These are phyloP conservation scores for Venustoraphidia nigricollis DNA, from an alignment of 2,888 invertebrate species.

Conservation along the genomic window DNA sequence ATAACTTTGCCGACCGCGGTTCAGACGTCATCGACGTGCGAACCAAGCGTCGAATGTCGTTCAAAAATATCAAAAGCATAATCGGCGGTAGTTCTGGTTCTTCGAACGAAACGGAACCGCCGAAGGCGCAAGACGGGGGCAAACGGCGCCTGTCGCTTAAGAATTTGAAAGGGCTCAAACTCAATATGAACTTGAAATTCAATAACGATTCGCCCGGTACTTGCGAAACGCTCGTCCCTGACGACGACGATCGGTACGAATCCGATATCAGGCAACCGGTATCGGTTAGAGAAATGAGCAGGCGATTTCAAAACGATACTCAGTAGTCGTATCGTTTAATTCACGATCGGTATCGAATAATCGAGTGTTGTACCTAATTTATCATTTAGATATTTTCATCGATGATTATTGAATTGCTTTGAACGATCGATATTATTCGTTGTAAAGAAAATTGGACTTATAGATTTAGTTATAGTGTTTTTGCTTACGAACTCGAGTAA, in stretches of 20 bases:
- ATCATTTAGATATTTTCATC: too few species aligned
- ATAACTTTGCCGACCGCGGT: conserved; percentile 25
- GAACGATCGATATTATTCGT: too few species aligned
- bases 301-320: conserved; percentile 12
- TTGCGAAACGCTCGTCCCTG: conserved; percentile 14
- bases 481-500: too few species aligned
- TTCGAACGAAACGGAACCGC: conserved; percentile 1
- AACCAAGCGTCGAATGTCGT: conserved; percentile 15
- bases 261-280: conserved; percentile 4
- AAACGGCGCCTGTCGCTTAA: conserved; percentile 18
- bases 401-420: too few species aligned
- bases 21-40: conserved; percentile 20
- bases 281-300: conserved; percentile 18
- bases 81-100: not conserved
- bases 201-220: conserved; percentile 14
- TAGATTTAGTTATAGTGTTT: too few species aligned
- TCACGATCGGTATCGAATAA: too few species aligned
- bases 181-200: conserved; percentile 14
- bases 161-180: conserved; percentile 19
- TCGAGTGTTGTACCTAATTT: too few species aligned
- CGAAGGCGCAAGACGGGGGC: not conserved
- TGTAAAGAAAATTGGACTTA: too few species aligned
- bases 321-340: too few species aligned
- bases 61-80: conserved; percentile 12
- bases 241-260: conserved; percentile 6